A percentile compares a stretch with the other conserved stretches of the same genome.
phyloP scores from a whole-genome alignment of 2,797 vertebrate species.

The Labeo calbasu region DNA sequence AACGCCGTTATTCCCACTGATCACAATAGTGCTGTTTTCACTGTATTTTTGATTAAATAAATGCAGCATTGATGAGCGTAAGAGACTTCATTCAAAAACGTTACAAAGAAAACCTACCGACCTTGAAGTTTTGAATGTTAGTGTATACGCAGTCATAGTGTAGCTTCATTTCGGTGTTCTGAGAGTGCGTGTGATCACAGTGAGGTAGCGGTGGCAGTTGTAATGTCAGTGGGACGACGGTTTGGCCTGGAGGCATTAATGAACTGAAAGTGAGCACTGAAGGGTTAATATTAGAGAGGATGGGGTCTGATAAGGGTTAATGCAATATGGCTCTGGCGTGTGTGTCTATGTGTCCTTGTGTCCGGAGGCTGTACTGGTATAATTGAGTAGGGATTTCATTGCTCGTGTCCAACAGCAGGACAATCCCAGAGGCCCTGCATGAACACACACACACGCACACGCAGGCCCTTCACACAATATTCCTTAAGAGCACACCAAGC shows the following conservation, averaged over 20 bases:
- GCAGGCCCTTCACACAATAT: slow-evolving; percentile 31
- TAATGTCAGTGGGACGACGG: slow-evolving; percentile 29
- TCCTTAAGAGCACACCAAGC: slow-evolving; percentile 46
- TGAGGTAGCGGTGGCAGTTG: slow-evolving; percentile 18
- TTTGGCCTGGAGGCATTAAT: slow-evolving; percentile 46
- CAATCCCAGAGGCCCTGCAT: slow-evolving; percentile 48
- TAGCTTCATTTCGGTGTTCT: background rate
- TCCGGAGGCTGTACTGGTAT: slow-evolving; percentile 41
- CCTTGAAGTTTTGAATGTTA: background rate
- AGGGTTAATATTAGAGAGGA: slow-evolving; percentile 51
- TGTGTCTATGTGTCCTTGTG: slow-evolving; percentile 51
- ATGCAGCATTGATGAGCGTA: background rate
- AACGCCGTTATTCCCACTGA: too few species aligned
- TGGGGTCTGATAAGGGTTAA: slow-evolving; percentile 54
- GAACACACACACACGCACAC: slow-evolving; percentile 26
- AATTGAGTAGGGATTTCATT: slow-evolving; percentile 53
- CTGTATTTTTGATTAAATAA: background rate
- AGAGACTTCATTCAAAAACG: background rate
- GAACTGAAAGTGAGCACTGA: slow-evolving; percentile 47
- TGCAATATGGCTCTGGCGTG: slow-evolving; percentile 33
- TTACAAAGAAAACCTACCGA: background rate
- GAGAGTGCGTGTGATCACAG: background rate
- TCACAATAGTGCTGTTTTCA: background rate
- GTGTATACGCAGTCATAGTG: background rate
- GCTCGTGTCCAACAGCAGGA: slow-evolving; percentile 55